Evolutionary conservation across 1,140 invertebrate species (phyloP), one percentile per base, ranked within the genome.

Genomic region (Ylistrum balloti): DNA sequence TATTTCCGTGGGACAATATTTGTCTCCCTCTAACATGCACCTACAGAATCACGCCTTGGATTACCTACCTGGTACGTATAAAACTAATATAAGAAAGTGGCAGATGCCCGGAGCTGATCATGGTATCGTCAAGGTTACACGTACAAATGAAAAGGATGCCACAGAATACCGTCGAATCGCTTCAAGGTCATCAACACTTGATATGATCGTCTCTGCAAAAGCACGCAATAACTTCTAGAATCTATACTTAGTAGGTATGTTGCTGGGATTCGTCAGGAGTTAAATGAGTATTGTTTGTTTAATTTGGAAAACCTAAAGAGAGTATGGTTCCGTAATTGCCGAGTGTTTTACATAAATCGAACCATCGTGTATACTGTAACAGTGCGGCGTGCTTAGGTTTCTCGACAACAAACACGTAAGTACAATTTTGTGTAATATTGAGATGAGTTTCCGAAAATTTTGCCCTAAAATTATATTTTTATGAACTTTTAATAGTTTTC

Each of bases 381-480:
- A 1, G 56, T 74, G 13, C 56, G n/a, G 22, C 2, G n/a, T 74
- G 22, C 56, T 15, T 45, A 5, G 56, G 28, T 74, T 74, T 28
- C 56, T 74, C 11, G 7, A 74, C 20, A 74, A 74, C 15, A 74
- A 74, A 1, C 56, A 28, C 56, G 3, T 28, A 17, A 74, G 56
- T 74, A n/a, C 56, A 74, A n/a, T 28, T 74, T n/a, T 28, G 22
- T 74, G n/a, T n/a, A 74, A n/a, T 74, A 28, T 74, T 28, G 22
- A 28, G 56, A 28, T 28, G n/a, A n/a, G 28, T 5, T 74, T 74
- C 28, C 56, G 5, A 28, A 74, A 74, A 28, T 28, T 74, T 28
- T 74, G 56, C 56, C 56, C 56, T 74, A 74, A 74, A 56, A 74
- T 74, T 74, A 17, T n/a, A 74, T 74, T 74, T 74, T 74, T 74